A percentile compares a stretch with the other conserved stretches of the same genome.
phyloP scores from a whole-genome alignment of 2,797 vertebrate species.

The Sphenopsis melanotis region DNA sequence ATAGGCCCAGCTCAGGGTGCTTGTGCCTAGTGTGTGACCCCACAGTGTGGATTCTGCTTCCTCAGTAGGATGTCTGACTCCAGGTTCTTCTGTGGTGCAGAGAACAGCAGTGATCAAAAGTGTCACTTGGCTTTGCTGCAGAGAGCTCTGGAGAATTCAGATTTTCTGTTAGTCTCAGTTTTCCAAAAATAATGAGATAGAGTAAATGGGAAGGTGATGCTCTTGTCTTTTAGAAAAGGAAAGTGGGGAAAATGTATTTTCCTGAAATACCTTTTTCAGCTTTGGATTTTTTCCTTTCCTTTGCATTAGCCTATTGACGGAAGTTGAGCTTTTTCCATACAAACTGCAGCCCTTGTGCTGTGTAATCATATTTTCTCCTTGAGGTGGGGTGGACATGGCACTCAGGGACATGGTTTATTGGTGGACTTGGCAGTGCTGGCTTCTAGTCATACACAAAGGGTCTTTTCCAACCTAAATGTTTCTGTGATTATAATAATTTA shows the following conservation, averaged over 20 bases:
- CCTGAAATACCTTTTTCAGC: not conserved
- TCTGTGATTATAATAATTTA: not conserved
- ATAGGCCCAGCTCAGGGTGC: not conserved
- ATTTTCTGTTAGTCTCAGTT: not conserved
- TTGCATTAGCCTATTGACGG: not conserved
- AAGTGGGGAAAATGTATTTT: not conserved
- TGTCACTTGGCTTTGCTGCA: not conserved
- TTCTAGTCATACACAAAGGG: not conserved
- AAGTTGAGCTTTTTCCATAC: not conserved
- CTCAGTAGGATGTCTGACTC: not conserved
- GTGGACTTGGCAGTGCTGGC: not conserved
- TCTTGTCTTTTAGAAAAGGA: not conserved
- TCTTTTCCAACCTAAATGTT: not conserved
- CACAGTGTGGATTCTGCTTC: not conserved
- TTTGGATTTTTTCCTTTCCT: not conserved
- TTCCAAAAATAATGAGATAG: not conserved
- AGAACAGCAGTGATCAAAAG: not conserved
- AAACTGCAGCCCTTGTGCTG: not conserved
- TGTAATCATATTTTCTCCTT: not conserved
- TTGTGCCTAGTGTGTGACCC: not conserved
- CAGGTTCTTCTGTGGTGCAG: not conserved
- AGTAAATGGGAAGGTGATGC: not conserved
- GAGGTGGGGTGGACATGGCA: accelerated
- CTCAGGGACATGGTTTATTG: not conserved
- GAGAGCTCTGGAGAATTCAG: not conserved